Evolutionary conservation across 1,140 invertebrate genomes (phyloP), one percentile per base, ranked within the genome.

Genomic region (Ooceraea biroi): DNA sequence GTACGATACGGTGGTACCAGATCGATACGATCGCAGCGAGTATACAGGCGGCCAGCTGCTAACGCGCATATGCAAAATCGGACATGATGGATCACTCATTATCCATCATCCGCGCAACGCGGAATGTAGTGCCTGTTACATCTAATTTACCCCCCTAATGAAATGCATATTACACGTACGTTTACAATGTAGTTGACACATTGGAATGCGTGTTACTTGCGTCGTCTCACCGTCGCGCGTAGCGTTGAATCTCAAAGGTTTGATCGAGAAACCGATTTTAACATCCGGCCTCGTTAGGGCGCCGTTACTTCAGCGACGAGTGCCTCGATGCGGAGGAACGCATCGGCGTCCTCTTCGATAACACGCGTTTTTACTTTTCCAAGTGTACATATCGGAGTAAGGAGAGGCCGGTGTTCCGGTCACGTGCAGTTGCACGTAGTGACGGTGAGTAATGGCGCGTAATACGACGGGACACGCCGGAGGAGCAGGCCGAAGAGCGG

Each of bases 371-470:
- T 36, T 44, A 44, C 52, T 78, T 44, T 41, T 76, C 41, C 10
- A 55, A 19, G 48, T 10, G 48, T 10, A 19, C 22, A 10, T 69
- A n/a, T 68, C 22, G 22, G 11, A 44, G 14, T 14, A 68, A 52
- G 46, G 73, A 66, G 69, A 61, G 69, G 80, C 72, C 55, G 69
- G 48, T n/a, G 14, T 25, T 8, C 27, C 27, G 58, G 83, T 85
- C 86, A 77, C 71, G 85, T 77, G 83, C 76, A 65, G 71, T 52
- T 82, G 65, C 19, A 50, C 61, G 68, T 55, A 73, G 65, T 55
- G 30, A 7, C 46, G 48, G 52, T 61, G 78, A 76, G 72, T 65
- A 87, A 87, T 80, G 73, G 61, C 73, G 82, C 82, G 82, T 87
- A 36, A 36, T 36, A 83, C 69, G 60, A 46, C 22, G 22, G 52